Percentiles rank a stretch among this genome's conserved stretches.
Conservation (phyloP, 2,888 invertebrate species). For the Scrobipalpa costella region DNA sequence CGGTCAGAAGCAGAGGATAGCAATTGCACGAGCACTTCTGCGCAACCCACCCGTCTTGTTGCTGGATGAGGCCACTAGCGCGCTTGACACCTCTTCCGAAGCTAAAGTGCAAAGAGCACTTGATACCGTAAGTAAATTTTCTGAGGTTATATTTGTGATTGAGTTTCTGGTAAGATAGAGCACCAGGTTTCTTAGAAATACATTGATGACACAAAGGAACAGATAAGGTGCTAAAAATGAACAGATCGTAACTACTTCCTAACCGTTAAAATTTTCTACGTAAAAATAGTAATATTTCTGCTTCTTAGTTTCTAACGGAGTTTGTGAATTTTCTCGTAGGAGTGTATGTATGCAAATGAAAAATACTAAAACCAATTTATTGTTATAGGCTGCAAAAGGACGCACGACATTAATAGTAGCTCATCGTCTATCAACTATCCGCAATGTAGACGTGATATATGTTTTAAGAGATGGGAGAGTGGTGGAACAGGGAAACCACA, state of each 20-base stretch:
- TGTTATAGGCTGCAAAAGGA: conserved; percentile 83
- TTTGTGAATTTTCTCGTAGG: no score
- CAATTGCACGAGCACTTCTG: conserved; percentile 93
- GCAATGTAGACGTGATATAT: conserved; percentile 86
- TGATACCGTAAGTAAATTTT: conserved; percentile 39
- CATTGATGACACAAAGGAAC: no score
- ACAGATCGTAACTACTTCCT: no score
- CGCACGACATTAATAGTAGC: conserved; percentile 90
- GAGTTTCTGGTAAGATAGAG: no score
- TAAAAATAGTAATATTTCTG: no score
- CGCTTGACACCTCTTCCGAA: conserved; percentile 92
- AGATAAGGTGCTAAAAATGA: no score
- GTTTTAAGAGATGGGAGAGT: conserved; percentile 85
- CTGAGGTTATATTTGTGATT: no score
- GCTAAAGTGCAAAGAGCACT: conserved; percentile 49
- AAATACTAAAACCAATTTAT: not conserved
- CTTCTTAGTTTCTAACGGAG: no score
- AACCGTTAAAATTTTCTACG: no score
- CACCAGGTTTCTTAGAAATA: no score
- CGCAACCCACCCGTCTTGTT: conserved; percentile 89
- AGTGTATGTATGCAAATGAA: not conserved
- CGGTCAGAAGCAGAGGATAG: no score
- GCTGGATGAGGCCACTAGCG: conserved; percentile 94
- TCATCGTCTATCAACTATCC: conserved; percentile 87
- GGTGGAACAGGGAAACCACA: conserved; percentile 86